Evolutionary conservation across 2,113 vertebrate genomes (phyloP).

Genomic region (Eudyptes chrysolophus): DNA sequence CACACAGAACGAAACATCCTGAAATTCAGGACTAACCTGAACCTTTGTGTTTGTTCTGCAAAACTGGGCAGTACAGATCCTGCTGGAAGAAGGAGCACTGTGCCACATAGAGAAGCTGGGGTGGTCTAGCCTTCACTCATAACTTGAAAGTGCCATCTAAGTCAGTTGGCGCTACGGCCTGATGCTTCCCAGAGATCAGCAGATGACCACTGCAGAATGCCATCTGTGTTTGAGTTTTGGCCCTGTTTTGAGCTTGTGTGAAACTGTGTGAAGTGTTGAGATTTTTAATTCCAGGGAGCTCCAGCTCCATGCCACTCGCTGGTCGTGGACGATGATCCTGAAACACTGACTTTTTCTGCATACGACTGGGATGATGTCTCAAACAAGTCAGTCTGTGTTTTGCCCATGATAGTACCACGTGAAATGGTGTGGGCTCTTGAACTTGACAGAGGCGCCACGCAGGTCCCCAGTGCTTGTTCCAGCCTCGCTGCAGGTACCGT

Average conservation of each 20-base stretch:
- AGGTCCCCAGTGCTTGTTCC: not conserved
- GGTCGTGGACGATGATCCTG: fast-evolving
- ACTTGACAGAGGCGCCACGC: not conserved
- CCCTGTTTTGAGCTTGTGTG: not conserved
- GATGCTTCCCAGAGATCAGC: not conserved
- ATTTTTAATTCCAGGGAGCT: not conserved
- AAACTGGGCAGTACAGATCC: not conserved
- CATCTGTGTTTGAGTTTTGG: not conserved
- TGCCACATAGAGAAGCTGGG: not conserved
- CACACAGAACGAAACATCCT: not conserved
- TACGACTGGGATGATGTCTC: not conserved
- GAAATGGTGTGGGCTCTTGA: not conserved
- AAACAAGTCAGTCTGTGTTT: not conserved
- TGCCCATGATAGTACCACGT: fast-evolving
- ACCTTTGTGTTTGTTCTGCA: not conserved
- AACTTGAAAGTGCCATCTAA: not conserved
- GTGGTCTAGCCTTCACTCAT: not conserved
- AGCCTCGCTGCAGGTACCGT: not conserved
- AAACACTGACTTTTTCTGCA: fast-evolving
- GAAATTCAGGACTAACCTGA: constrained; percentile 58
- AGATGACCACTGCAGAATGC: not conserved
- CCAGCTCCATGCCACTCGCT: not conserved
- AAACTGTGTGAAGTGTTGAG: not conserved
- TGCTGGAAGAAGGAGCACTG: not conserved
- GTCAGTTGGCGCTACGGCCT: not conserved